Evolutionary conservation across 2,113 vertebrate genomes (phyloP), one percentile per base, ranked within the genome.

Genomic region (Corythaeola cristata): DNA sequence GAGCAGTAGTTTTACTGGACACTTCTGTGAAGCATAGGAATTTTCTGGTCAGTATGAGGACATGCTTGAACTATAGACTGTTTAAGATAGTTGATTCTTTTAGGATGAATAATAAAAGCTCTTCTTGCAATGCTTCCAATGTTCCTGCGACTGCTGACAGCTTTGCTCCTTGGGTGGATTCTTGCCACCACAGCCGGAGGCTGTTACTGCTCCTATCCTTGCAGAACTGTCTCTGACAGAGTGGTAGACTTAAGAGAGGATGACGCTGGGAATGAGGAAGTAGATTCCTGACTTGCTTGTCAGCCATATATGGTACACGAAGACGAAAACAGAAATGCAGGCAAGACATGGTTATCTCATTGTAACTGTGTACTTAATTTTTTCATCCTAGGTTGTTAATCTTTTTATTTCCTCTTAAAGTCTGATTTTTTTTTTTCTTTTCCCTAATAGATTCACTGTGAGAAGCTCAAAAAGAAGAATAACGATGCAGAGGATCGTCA

Each of bases 381-480:
- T 76, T 78, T 58, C 13, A 62, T 86, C 8, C 28, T 77, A 59
- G 8, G 1, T 32, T 49, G 15, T 71, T 62, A 67, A 62, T 74
- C 3, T 67, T 12, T 56, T 23, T 24, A 45, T 58, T 86, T 53
- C 12, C 16, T 41, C 33, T 67, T 84, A 59, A 91, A 66, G 17
- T 59, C 22, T 11, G 11, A 4, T n/a, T 44, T 92, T 30, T 63
- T 72, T 52, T 93, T 37, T 77, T 67, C 1, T 24, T 58, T 9
- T 86, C 90, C 93, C 33, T 69, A 47, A 63, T 28, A 98, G 98
- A 94, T 72, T 93, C 85, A 81, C 26, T 76, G 52, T 39, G 88
- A 90, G 59, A 37, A 68, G 33, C 30, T 79, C 60, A 86, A 82
- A 79, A 89, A 11, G 49, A 96, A 85, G 87, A 87, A 28, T 4